Conservation (phyloP, 2,113 vertebrate genomes). For the Speoplatyrhinus poulsoni region DNA sequence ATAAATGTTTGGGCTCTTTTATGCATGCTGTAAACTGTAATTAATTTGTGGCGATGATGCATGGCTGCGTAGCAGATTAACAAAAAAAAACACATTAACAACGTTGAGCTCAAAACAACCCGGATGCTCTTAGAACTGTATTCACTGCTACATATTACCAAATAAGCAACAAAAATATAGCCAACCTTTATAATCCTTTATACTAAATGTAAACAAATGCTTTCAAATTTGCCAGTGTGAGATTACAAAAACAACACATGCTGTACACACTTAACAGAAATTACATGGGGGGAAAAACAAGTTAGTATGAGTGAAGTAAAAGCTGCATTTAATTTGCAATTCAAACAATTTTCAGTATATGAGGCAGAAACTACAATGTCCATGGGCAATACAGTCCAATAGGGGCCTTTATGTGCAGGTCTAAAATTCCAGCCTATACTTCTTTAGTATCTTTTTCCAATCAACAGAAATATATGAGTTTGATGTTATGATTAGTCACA, state of each 20-base stretch:
- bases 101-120: too few species aligned
- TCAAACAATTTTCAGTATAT: slow-evolving; percentile 50
- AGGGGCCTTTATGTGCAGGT: slow-evolving; percentile 25
- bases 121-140: too few species aligned
- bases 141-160: too few species aligned
- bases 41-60: too few species aligned
- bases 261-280: neutral
- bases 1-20: too few species aligned
- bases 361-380: slow-evolving; percentile 41
- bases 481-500: slow-evolving; percentile 35
- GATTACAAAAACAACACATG: neutral
- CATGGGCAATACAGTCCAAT: slow-evolving; percentile 8
- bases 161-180: too few species aligned
- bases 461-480: slow-evolving; percentile 44
- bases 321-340: slow-evolving; percentile 65
- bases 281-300: neutral
- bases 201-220: too few species aligned
- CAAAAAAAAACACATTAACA: too few species aligned
- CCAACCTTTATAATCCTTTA: too few species aligned
- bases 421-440: slow-evolving; percentile 16
- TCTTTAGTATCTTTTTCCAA: slow-evolving; percentile 29
- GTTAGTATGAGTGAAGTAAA: slow-evolving; percentile 56
- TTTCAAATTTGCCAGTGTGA: too few species aligned
- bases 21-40: too few species aligned
- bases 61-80: too few species aligned